Base-by-base conservation (phyloP, 2,113 vertebrate species). In the Varanus salvator region DNA sequence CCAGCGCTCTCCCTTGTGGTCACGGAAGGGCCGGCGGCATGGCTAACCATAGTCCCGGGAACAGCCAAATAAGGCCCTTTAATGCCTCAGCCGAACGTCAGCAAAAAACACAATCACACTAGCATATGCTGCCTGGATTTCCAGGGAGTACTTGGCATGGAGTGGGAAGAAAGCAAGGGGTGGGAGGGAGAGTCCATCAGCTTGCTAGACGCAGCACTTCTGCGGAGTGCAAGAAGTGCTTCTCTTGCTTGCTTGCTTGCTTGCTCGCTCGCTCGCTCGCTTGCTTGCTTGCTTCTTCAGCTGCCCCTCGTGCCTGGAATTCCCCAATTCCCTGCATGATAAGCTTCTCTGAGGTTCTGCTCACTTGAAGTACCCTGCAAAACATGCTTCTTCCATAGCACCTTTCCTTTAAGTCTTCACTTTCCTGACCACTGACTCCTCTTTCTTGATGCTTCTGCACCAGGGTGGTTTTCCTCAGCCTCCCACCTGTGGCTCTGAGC, bases 101-200 rank as follows among this genome's bases (percentile, higher is more conserved):
- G 44, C 68, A 44, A 85, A n/a, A 38, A 91, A 83, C 57, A 76
- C 69, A 25, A 71, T 82, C 50, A n/a, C 77, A 78, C 44, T 23
- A 86, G 29, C 77, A 76, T 75, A 9, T 0, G 0, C 60, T 3
- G 44, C 74, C 74, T 21, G 57, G 15, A 44, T 31, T 4, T 54
- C 15, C 6, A 81, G 0, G 19, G 89, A 66, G 50, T 9, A 14
- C 0, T 81, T 92, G 93, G 57, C 90, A 68, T 89, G 84, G 1
- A 2, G n/a, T 11, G 23, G 0, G 1, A 44, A 80, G 71, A 0
- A 0, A 66, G 27, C 48, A 34, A 31, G 27, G n/a, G 27, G 38
- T 21, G 44, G 0, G 1, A 85, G 69, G 0, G 0, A 77, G 38
- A 71, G 74, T 60, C 66, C 14, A 15, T 5, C 69, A 27, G 15